These are phyloP conservation scores for Venturia canescens DNA, from an alignment of 1,140 invertebrate genomes.

Conservation along the genomic window DNA sequence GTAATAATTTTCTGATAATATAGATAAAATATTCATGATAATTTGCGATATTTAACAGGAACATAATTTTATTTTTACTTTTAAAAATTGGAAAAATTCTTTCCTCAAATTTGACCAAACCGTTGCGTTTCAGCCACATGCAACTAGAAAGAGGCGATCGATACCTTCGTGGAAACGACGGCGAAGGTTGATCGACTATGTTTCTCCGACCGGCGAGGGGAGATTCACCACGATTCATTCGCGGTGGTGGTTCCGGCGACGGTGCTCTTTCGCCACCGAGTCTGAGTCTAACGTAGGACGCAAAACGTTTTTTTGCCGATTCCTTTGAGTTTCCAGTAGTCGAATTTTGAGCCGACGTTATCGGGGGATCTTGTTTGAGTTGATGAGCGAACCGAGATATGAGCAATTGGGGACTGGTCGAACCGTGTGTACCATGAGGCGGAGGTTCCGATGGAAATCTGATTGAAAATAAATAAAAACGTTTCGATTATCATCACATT, in stretches of 20 bases:
- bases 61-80: too few species aligned
- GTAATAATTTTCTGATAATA: too few species aligned
- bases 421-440: conserved; percentile 67
- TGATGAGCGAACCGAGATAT: conserved; percentile 73
- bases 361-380: conserved; percentile 68
- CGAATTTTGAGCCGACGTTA: conserved; percentile 54
- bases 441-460: conserved; percentile 74
- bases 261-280: conserved; percentile 74
- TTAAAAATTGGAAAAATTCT: too few species aligned
- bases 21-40: too few species aligned
- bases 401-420: conserved; percentile 71
- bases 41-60: too few species aligned
- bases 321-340: conserved; percentile 65
- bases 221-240: conserved; percentile 81
- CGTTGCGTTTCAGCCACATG: too few species aligned
- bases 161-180: conserved; percentile 81
- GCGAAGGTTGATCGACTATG: conserved; percentile 77
- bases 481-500: not conserved
- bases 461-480: conserved; percentile 35
- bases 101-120: too few species aligned
- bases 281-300: conserved; percentile 85
- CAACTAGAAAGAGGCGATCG: not conserved
- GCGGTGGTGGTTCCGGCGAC: conserved; percentile 83
- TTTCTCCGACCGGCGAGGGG: conserved; percentile 80
- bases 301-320: conserved; percentile 81